Conservation (phyloP, 2,113 vertebrate species). For the Hypomesus transpacificus region DNA sequence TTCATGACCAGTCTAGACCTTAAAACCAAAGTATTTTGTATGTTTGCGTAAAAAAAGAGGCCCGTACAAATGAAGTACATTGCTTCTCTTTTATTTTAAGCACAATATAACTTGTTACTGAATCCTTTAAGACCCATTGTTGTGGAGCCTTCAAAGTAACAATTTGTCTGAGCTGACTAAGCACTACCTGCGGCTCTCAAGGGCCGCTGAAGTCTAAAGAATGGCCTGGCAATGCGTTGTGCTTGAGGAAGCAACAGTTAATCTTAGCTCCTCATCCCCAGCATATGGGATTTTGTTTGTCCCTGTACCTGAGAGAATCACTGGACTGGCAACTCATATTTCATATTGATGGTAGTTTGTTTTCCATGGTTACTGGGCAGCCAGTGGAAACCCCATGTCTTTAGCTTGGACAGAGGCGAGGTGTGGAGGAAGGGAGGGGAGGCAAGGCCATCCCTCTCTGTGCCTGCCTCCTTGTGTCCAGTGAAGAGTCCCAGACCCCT, state of each 20-base stretch:
- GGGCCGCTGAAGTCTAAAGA: constrained; percentile 25
- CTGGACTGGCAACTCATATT: constrained; percentile 61
- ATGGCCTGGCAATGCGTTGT: constrained; percentile 16
- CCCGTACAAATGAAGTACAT: neutral
- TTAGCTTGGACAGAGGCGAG: constrained; percentile 25
- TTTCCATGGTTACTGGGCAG: constrained; percentile 58
- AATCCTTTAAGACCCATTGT: constrained; percentile 23
- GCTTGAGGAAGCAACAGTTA: constrained; percentile 57
- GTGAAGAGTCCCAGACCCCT: constrained; percentile 57
- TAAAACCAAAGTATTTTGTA: neutral
- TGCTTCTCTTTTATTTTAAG: constrained; percentile 25
- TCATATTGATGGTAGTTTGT: constrained; percentile 64
- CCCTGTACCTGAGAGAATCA: constrained; percentile 55
- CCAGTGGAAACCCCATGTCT: constrained; percentile 51
- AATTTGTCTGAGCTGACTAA: constrained; percentile 39
- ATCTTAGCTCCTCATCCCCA: constrained; percentile 46
- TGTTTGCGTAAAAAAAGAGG: neutral
- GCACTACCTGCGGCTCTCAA: constrained; percentile 4
- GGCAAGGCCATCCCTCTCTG: constrained; percentile 37
- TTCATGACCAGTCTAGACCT: no score
- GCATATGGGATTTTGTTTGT: constrained; percentile 60
- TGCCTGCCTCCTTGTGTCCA: constrained; percentile 56
- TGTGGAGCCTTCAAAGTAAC: constrained; percentile 29
- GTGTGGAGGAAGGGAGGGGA: neutral
- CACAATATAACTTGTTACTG: constrained; percentile 30